These are phyloP conservation scores for Globodera rostochiensis DNA, from an alignment of 1,140 invertebrate genomes.

Conservation along the genomic window DNA sequence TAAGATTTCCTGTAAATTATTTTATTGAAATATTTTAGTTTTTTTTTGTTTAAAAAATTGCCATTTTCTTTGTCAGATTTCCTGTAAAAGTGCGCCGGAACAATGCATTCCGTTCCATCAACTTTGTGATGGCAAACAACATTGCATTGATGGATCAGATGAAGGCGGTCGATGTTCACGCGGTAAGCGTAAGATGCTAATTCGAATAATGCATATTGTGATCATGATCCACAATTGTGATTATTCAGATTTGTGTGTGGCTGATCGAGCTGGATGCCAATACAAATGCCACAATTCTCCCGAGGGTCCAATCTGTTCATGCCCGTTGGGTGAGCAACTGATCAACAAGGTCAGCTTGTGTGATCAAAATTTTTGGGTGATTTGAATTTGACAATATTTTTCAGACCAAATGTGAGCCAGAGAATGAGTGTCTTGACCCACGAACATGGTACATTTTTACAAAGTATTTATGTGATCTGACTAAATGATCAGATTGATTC, in stretches of 20 bases:
- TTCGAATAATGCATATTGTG: no score
- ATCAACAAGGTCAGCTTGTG: slow-evolving; percentile 23
- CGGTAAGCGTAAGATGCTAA: background rate
- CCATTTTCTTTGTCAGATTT: slow-evolving; percentile 30
- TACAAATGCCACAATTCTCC: slow-evolving; percentile 88
- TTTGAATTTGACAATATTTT: slow-evolving; percentile 54
- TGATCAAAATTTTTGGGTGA: slow-evolving; percentile 8
- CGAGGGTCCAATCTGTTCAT: slow-evolving; percentile 81
- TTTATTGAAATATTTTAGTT: background rate
- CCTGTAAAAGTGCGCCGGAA: slow-evolving; percentile 65
- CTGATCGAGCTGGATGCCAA: slow-evolving; percentile 75
- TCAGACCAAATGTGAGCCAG: slow-evolving; percentile 64
- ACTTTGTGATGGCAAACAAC: slow-evolving; percentile 81
- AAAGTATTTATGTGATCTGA: background rate
- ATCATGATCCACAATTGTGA: background rate
- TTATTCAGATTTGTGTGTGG: slow-evolving; percentile 57
- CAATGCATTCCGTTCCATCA: slow-evolving; percentile 69
- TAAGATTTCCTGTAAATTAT: slow-evolving; percentile 54
- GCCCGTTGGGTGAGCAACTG: slow-evolving; percentile 76
- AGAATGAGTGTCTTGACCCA: slow-evolving; percentile 77
- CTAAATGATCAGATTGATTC: no score
- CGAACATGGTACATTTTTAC: slow-evolving; percentile 73
- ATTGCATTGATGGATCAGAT: slow-evolving; percentile 87
- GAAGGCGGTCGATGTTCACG: slow-evolving; percentile 81
- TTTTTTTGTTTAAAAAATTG: slow-evolving; percentile 1